These are phyloP conservation scores for Choristoneura fumiferana DNA, from an alignment of 1,140 invertebrate species.

Conservation along the genomic window DNA sequence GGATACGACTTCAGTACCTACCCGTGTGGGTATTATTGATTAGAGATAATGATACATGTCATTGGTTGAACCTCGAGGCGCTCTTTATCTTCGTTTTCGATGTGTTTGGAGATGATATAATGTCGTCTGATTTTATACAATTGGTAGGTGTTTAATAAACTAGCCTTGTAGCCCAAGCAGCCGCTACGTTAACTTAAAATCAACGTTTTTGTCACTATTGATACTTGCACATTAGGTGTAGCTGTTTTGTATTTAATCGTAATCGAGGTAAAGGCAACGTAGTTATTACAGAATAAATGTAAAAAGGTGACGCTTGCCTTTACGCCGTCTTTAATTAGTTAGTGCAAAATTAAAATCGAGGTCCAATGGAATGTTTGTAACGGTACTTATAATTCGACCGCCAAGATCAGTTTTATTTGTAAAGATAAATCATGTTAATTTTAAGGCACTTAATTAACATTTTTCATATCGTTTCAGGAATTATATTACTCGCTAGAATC, in stretches of 20 bases:
- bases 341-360: conserved; percentile 72
- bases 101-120: too few species aligned
- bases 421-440: conserved; percentile 74
- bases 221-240: conserved; percentile 14
- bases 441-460: conserved; percentile 55
- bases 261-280: conserved; percentile 15
- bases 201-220: conserved; percentile 4
- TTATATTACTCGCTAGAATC: conserved; percentile 74
- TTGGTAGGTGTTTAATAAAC: too few species aligned
- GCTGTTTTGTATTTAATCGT: conserved; percentile 12
- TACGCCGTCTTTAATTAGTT: conserved; percentile 48
- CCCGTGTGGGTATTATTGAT: too few species aligned
- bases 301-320: conserved; percentile 31
- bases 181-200: too few species aligned
- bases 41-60: too few species aligned
- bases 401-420: conserved; percentile 59
- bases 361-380: conserved; percentile 73
- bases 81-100: too few species aligned
- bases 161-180: too few species aligned
- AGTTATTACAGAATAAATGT: conserved; percentile 6
- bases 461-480: conserved; percentile 70
- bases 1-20: too few species aligned
- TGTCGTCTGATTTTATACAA: too few species aligned
- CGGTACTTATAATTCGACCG: conserved; percentile 49
- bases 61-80: too few species aligned